Conservation (phyloP, 2,888 invertebrate species). For the Neria commutata region DNA sequence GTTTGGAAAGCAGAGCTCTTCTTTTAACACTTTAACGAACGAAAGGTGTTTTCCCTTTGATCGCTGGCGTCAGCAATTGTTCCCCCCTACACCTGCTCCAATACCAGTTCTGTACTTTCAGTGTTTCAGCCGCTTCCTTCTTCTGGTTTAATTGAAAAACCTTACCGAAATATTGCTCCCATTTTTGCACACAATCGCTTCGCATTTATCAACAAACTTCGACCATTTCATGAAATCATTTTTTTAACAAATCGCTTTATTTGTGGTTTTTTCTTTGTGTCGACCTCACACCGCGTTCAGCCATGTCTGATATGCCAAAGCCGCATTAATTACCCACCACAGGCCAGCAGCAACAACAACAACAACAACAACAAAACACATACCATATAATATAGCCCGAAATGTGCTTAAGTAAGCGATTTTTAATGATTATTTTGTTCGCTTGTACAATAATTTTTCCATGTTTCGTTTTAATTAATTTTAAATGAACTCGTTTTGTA, state of each 20-base stretch:
- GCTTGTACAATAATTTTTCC: background rate
- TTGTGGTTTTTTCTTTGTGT: no score
- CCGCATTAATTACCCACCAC: background rate
- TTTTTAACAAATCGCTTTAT: background rate
- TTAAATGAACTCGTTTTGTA: background rate
- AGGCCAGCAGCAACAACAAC: background rate
- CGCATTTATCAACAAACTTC: background rate
- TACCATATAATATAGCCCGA: background rate
- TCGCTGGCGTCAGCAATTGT: no score
- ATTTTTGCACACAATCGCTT: background rate
- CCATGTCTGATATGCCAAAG: background rate
- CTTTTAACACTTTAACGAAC: no score
- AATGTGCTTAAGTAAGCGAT: background rate
- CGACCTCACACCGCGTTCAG: conserved; percentile 2
- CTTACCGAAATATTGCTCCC: no score
- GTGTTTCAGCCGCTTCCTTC: no score
- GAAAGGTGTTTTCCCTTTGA: no score
- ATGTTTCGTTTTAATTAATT: conserved; percentile 2
- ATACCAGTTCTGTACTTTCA: no score
- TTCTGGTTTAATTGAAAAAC: background rate
- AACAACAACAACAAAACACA: background rate
- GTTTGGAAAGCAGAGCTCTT: no score
- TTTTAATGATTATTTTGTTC: background rate
- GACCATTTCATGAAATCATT: background rate
- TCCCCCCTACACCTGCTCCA: no score